Conservation (phyloP, 2,797 vertebrate genomes). For the Pachyuromys duprasi region DNA sequence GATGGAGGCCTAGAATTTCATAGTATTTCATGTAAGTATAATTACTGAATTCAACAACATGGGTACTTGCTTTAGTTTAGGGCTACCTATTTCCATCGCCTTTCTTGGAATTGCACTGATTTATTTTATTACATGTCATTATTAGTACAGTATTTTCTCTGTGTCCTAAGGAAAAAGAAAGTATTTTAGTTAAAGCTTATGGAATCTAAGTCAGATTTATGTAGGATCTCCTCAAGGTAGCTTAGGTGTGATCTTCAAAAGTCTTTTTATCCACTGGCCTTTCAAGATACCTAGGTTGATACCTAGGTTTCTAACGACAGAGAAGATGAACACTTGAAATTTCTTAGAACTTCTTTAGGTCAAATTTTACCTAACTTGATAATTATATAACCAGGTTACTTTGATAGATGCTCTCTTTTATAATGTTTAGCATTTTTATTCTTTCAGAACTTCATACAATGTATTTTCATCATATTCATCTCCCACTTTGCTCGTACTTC, state of each 20-base stretch:
- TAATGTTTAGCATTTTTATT: background rate
- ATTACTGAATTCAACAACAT: background rate
- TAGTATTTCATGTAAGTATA: background rate
- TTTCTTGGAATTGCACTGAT: background rate
- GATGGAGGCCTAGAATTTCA: background rate
- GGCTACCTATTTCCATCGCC: background rate
- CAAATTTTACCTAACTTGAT: constrained; percentile 19
- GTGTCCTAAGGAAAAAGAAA: constrained; percentile 20
- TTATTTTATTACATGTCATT: constrained; percentile 6
- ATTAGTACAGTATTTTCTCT: constrained; percentile 47
- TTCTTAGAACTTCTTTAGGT: constrained; percentile 1
- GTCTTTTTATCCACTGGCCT: constrained; percentile 18
- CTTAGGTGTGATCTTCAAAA: constrained; percentile 6
- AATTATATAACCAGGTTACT: background rate
- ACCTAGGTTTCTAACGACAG: background rate
- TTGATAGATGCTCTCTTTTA: constrained; percentile 4
- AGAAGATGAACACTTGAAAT: background rate
- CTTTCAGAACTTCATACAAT: background rate
- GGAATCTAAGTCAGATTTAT: constrained; percentile 4
- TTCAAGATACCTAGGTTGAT: background rate
- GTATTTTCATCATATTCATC: background rate
- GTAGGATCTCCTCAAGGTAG: constrained; percentile 35
- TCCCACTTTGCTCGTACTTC: background rate
- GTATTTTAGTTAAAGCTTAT: constrained; percentile 16
- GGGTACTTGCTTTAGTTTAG: background rate